A percentile compares a stretch with the other conserved stretches of the same genome.
Conservation (phyloP, 2,113 vertebrate species). For the Echinops telfairi region DNA sequence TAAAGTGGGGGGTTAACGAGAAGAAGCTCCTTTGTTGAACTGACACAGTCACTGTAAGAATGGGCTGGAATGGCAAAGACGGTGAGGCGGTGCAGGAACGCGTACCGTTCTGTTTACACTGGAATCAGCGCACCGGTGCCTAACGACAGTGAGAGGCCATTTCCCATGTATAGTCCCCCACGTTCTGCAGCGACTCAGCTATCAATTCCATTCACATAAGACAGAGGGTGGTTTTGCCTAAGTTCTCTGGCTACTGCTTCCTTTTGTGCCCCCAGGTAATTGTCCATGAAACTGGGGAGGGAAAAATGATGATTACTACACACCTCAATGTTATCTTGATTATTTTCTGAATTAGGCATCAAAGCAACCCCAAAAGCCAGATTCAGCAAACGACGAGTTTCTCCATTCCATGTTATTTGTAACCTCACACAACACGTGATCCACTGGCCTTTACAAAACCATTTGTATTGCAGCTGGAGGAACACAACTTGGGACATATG, state of each 20-base stretch:
- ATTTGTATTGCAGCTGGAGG: neutral
- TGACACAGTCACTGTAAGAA: too few relatives aligned
- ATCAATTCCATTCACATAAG: neutral
- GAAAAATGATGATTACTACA: neutral
- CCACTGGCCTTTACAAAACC: neutral
- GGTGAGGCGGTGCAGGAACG: too few relatives aligned
- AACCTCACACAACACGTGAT: too few relatives aligned
- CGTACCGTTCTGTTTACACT: too few relatives aligned
- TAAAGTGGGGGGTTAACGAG: too few relatives aligned
- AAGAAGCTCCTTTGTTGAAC: too few relatives aligned
- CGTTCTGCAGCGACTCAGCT: neutral
- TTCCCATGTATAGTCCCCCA: neutral
- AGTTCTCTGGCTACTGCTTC: neutral
- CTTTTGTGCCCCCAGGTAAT: neutral
- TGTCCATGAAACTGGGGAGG: neutral
- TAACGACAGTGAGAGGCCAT: neutral
- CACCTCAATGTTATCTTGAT: neutral
- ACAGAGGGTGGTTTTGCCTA: neutral
- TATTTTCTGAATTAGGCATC: neutral
- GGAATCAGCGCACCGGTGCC: too few relatives aligned
- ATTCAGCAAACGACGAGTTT: neutral
- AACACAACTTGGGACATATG: rapidly evolving
- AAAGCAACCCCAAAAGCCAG: neutral
- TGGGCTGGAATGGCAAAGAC: too few relatives aligned
- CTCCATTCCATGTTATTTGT: neutral